These are phyloP conservation scores for Nasonia giraulti DNA, from an alignment of 1,140 invertebrate species.

Conservation along the genomic window DNA sequence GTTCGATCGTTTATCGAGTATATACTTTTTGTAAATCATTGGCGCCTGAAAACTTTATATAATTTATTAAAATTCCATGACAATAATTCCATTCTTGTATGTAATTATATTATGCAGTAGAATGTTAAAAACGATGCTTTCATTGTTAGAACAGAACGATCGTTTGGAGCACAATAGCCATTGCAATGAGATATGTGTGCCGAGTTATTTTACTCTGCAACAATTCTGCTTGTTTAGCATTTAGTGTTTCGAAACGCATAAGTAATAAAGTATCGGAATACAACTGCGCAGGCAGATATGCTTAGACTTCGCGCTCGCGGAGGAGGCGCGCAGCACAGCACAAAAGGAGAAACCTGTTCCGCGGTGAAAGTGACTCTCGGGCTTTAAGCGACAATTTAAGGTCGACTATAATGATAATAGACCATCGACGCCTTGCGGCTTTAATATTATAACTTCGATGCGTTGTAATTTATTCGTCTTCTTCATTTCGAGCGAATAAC, in stretches of 20 bases:
- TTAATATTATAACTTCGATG: no score
- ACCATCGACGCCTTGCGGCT: neutral
- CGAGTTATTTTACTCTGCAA: neutral
- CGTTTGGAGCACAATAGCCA: neutral
- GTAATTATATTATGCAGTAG: no score
- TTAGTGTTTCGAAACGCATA: constrained; percentile 8
- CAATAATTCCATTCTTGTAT: no score
- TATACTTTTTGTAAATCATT: no score
- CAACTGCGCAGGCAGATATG: neutral
- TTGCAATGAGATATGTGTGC: no score
- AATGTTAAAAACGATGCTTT: no score
- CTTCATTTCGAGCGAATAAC: no score
- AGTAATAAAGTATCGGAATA: neutral
- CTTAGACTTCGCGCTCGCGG: neutral
- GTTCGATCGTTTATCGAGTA: no score
- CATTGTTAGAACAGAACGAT: no score
- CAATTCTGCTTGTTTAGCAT: constrained; percentile 15
- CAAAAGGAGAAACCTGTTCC: constrained; percentile 49
- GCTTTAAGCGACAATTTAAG: constrained; percentile 41
- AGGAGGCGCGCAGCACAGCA: neutral
- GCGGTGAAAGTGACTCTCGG: constrained; percentile 51
- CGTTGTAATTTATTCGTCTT: no score
- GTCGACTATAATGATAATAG: constrained; percentile 26
- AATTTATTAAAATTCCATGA: no score
- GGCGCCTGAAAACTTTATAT: no score